Conservation (phyloP, 2,797 vertebrate species). For the Gobio occitaniae region DNA sequence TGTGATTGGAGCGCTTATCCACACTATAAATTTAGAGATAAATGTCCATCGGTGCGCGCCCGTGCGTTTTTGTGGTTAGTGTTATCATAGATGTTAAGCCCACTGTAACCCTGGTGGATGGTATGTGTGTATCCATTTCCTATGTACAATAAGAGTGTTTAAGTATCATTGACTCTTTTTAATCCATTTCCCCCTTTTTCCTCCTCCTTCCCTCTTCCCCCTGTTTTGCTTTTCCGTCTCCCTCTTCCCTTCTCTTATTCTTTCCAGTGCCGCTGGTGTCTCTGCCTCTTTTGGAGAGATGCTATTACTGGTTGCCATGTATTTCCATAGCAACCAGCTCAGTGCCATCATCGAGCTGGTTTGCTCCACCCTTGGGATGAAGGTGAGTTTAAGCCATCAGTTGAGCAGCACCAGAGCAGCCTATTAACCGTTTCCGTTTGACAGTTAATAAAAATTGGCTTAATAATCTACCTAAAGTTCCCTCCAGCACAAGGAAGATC, state of each 20-base stretch:
- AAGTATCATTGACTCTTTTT: constrained; percentile 48
- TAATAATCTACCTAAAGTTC: no score
- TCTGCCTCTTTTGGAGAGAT: constrained; percentile 99
- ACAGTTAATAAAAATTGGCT: no score
- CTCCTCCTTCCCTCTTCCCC: constrained; percentile 45
- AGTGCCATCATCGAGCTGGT: constrained; percentile 98
- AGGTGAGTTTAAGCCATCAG: constrained; percentile 83
- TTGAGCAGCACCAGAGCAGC: constrained; percentile 63
- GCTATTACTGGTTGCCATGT: constrained; percentile 98
- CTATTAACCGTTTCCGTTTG: constrained; percentile 25
- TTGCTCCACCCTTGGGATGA: constrained; percentile 98
- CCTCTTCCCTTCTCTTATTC: constrained; percentile 47
- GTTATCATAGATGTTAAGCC: constrained; percentile 17
- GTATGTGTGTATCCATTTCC: neutral
- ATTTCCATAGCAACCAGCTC: constrained; percentile 99
- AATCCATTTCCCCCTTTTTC: constrained; percentile 21
- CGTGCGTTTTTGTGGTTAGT: constrained; percentile 36
- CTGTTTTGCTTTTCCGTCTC: constrained; percentile 30
- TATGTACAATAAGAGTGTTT: constrained; percentile 60
- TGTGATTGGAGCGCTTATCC: constrained; percentile 35
- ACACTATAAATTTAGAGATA: constrained; percentile 52
- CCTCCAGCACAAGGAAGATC: no score
- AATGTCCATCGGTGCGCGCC: constrained; percentile 10
- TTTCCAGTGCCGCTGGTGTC: constrained; percentile 92
- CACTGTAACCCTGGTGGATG: constrained; percentile 6